Evolutionary conservation across 2,113 vertebrate genomes (phyloP).

Genomic region (Neolamprologus falcicula): DNA sequence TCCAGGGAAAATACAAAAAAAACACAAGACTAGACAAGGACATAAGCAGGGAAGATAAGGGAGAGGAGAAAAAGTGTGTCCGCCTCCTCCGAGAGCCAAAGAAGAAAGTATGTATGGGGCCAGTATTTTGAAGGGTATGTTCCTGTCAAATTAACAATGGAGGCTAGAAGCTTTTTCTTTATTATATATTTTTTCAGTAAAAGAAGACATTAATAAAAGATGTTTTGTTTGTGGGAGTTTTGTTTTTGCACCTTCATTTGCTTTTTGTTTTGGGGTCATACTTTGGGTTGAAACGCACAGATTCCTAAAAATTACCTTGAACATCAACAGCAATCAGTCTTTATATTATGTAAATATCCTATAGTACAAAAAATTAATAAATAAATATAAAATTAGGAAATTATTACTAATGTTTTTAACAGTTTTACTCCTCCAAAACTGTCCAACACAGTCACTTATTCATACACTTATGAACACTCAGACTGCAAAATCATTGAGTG

Average conservation of each 20-base stretch:
- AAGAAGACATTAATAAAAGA: not conserved
- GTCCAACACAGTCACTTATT: not conserved
- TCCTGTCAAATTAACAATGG: not conserved
- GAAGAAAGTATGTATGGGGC: not conserved
- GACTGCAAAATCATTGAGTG: not conserved
- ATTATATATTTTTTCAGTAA: not conserved
- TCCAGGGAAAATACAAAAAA: too few relatives aligned
- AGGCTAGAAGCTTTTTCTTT: not conserved
- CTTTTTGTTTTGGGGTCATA: not conserved
- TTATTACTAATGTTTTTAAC: not conserved
- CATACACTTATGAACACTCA: not conserved
- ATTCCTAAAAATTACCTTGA: not conserved
- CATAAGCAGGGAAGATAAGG: too few relatives aligned
- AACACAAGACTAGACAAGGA: fast-evolving
- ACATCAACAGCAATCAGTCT: fast-evolving
- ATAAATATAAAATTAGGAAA: not conserved
- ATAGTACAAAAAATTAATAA: not conserved
- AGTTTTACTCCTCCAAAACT: not conserved
- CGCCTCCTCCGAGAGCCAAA: too few relatives aligned
- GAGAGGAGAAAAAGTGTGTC: too few relatives aligned
- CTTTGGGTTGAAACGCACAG: not conserved
- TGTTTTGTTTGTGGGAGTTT: not conserved
- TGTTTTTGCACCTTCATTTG: not conserved
- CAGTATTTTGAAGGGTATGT: not conserved
- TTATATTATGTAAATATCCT: fast-evolving